Base-by-base conservation (phyloP, 2,113 vertebrate species). In the Myrmecobius fasciatus region DNA sequence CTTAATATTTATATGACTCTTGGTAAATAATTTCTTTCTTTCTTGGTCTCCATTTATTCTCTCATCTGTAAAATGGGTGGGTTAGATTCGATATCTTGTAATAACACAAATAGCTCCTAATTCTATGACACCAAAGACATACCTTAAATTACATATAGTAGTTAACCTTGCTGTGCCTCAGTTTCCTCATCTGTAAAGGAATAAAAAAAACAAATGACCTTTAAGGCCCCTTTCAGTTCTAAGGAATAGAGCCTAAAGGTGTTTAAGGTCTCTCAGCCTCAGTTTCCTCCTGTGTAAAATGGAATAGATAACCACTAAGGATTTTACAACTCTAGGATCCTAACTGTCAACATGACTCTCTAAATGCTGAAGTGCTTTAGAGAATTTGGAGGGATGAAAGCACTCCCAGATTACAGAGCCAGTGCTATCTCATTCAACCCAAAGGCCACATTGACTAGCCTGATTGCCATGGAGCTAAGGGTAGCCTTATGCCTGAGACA, bases 391-490 rank as follows among this genome's bases (percentile, higher is more conserved):
- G 28, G 14, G 12, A 52, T 12, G 88, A 90, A 67, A 67, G 52
- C 11, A 2, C 47, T 75, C 0, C 25, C 11, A 0, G 25, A 8
- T 7, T 47, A 43, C 24, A 28, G 0, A 9, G 12, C 25, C n/a
- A 11, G 43, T 28, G 14, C 53, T 2, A 11, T 28, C 49, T 25
- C 75, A 22, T 6, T 6, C 56, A 25, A 43, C 10, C 0, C 0
- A 0, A 2, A 28, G 26, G 31, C 36, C 25, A 2, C 36, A 43
- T 11, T 89, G 67, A n/a, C 3, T 48, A 28, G 60, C 20, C 28
- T 53, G 67, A 90, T 92, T 93, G 60, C 51, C 53, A 17, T 0
- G 0, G 28, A 52, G 28, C 25, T 31, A 12, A 25, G 46, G 28
- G 28, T 0, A 92, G 26, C 8, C 9, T 24, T 75, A 20, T n/a